These are phyloP conservation scores for Erythrolamprus reginae DNA, from an alignment of 2,113 vertebrate genomes.

Conservation along the genomic window DNA sequence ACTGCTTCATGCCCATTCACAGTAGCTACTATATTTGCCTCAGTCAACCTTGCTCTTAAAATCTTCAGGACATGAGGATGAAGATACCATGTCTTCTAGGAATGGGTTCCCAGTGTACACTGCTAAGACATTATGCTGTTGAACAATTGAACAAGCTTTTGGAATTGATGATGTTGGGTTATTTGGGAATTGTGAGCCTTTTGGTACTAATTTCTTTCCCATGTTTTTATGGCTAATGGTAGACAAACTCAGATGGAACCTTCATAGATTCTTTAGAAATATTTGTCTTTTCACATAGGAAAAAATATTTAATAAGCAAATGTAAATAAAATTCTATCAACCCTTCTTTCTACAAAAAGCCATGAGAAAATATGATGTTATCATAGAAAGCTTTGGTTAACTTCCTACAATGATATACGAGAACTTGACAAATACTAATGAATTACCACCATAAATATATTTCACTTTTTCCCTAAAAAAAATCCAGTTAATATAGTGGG, in stretches of 20 bases:
- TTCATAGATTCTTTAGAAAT: not conserved
- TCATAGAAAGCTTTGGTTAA: not conserved
- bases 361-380: not conserved
- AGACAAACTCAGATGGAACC: not conserved
- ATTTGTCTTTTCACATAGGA: not conserved
- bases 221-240: not conserved
- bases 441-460: conserved; percentile 10
- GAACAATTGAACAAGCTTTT: not conserved
- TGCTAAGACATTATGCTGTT: not conserved
- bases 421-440: conserved; percentile 7
- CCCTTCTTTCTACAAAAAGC: fast-evolving
- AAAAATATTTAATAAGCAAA: not conserved
- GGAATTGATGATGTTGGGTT: not conserved
- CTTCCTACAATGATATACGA: not conserved
- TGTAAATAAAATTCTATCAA: conserved; percentile 17
- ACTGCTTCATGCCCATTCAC: not conserved
- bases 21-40: not conserved
- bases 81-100: not conserved
- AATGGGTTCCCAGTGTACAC: not conserved
- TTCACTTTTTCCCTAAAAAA: conserved; percentile 2
- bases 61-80: not conserved
- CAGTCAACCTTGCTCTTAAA: not conserved
- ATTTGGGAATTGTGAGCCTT: not conserved
- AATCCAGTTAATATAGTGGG: not conserved
- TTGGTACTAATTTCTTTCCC: not conserved